These are phyloP conservation scores for Setipinna tenuifilis DNA, from an alignment of 2,797 vertebrate species.

Conservation along the genomic window DNA sequence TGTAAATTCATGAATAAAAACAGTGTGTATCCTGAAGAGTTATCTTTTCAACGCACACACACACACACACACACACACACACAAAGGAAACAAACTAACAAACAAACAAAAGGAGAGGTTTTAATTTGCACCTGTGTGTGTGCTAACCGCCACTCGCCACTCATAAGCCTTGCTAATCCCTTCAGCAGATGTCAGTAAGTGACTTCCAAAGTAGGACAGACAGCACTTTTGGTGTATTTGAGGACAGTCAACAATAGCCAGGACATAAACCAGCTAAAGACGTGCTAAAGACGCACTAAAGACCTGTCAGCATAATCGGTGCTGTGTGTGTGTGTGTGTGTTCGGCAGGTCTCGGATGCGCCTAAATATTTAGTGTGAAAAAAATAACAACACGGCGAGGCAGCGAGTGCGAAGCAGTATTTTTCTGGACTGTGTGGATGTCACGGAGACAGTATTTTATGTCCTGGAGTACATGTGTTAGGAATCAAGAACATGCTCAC, in stretches of 20 bases:
- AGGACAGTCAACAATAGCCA: neutral
- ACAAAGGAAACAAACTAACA: neutral
- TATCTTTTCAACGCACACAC: no score
- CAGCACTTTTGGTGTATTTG: neutral
- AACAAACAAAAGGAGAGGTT: neutral
- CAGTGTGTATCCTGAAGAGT: neutral
- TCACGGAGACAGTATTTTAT: constrained; percentile 64
- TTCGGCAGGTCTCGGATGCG: constrained; percentile 36
- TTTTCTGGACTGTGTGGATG: constrained; percentile 44
- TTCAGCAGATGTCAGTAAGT: neutral
- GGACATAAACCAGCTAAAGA: neutral
- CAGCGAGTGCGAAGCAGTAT: constrained; percentile 45
- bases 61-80: neutral
- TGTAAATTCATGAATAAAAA: neutral
- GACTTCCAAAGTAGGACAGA: neutral
- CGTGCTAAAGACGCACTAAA: neutral
- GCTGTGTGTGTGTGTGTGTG: neutral
- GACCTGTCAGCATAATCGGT: neutral
- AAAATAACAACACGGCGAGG: constrained; percentile 26
- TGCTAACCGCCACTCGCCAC: neutral
- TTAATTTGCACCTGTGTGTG: neutral
- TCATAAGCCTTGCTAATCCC: neutral
- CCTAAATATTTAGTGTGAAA: constrained; percentile 30
- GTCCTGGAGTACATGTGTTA: constrained; percentile 64
- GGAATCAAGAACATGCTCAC: constrained; percentile 62